These are phyloP conservation scores for Carcinoscorpius rotundicauda DNA, from an alignment of 1,140 invertebrate genomes.

Conservation along the genomic window DNA sequence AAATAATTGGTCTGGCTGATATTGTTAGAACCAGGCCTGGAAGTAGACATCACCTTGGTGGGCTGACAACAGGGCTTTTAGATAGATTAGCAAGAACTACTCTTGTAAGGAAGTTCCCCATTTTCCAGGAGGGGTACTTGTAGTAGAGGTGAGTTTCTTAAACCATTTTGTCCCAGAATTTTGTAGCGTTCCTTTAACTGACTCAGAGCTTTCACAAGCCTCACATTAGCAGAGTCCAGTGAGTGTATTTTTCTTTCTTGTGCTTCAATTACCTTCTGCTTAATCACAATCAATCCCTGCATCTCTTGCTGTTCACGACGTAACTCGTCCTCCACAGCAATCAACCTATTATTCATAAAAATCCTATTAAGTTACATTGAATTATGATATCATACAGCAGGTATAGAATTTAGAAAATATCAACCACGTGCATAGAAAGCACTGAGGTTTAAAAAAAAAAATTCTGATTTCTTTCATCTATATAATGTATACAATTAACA, in stretches of 20 bases:
- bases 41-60: too few species aligned
- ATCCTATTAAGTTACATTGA: too few species aligned
- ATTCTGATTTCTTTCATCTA: too few species aligned
- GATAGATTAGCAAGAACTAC: conserved; percentile 18
- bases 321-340: conserved; percentile 76
- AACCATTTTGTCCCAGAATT: conserved; percentile 18
- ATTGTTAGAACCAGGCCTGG: too few species aligned
- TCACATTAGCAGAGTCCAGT: conserved; percentile 55
- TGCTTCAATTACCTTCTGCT: conserved; percentile 79
- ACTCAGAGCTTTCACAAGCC: conserved; percentile 61
- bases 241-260: conserved; percentile 66
- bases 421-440: too few species aligned
- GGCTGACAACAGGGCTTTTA: too few species aligned
- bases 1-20: too few species aligned
- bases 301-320: conserved; percentile 74
- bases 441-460: too few species aligned
- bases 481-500: too few species aligned
- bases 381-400: too few species aligned
- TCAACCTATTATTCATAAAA: conserved; percentile 44
- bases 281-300: conserved; percentile 66
- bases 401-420: too few species aligned
- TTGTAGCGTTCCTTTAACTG: conserved; percentile 38
- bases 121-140: conserved; percentile 19
- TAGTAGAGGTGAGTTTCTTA: conserved; percentile 8
- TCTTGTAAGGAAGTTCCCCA: conserved; percentile 15